Evolutionary conservation across 1,140 invertebrate species (phyloP).

Genomic region (Sinella curviseta): DNA sequence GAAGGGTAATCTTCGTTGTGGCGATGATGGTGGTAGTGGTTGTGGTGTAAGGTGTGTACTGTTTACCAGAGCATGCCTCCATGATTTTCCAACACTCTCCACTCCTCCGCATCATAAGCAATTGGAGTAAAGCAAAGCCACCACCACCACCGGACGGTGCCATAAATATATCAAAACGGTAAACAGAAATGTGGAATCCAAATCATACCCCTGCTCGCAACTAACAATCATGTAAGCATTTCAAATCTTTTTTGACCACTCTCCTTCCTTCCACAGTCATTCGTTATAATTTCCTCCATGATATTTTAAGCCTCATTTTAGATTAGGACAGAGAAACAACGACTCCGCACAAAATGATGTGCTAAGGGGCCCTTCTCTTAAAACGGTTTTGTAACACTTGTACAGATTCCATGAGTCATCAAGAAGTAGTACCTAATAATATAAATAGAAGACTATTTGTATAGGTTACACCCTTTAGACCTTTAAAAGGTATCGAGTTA

Average conservation of each 20-base stretch:
- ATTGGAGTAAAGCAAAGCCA: background rate
- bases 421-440: no score
- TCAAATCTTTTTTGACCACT: background rate
- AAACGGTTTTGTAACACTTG: no score
- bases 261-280: background rate
- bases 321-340: background rate
- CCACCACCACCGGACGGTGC: background rate
- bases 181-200: slow-evolving; percentile 5
- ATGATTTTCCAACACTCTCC: no score
- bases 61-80: no score
- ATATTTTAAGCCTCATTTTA: slow-evolving; percentile 9
- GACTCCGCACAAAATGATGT: background rate
- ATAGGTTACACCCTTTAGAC: no score
- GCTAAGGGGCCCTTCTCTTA: no score
- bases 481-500: no score
- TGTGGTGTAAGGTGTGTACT: no score
- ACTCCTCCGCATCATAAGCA: no score
- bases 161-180: slow-evolving; percentile 4
- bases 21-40: background rate
- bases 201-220: background rate
- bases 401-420: no score
- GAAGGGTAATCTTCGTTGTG: slow-evolving; percentile 3
- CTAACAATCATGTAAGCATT: no score
- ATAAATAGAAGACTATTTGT: no score
- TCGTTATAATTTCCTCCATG: background rate